phyloP scores from a whole-genome alignment of 2,113 vertebrate species.

The Corythaixoides concolor region DNA sequence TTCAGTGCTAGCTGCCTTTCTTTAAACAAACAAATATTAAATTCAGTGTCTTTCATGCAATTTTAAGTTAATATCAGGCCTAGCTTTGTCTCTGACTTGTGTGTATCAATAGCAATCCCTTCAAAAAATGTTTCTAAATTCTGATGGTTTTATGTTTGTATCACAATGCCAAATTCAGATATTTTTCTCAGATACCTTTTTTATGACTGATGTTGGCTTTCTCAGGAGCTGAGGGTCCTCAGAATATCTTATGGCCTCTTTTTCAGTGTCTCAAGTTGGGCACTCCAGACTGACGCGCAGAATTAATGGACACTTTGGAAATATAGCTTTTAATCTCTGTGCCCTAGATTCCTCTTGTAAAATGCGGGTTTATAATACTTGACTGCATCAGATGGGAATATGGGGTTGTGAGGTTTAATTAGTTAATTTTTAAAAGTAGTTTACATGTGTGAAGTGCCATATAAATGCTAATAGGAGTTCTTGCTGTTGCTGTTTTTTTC shows the following conservation, averaged over 20 bases:
- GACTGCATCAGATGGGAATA: slow-evolving; percentile 43
- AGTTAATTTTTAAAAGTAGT: slow-evolving; percentile 27
- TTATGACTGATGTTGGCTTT: background rate
- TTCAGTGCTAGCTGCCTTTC: background rate
- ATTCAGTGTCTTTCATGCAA: background rate
- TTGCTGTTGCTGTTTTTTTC: background rate
- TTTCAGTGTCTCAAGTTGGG: background rate
- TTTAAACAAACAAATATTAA: background rate
- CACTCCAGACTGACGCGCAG: background rate
- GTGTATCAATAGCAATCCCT: background rate
- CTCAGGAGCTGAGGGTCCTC: background rate
- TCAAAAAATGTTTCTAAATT: background rate
- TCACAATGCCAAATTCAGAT: background rate
- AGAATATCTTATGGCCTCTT: background rate
- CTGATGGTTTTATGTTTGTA: background rate
- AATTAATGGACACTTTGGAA: slow-evolving; percentile 30
- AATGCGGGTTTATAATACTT: background rate
- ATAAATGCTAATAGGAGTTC: background rate
- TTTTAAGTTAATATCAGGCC: background rate
- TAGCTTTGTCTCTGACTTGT: background rate
- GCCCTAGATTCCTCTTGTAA: slow-evolving; percentile 13
- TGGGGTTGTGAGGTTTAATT: slow-evolving; percentile 49
- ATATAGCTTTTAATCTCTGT: background rate
- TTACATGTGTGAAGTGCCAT: background rate
- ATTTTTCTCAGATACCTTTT: background rate